Percentiles rank a stretch among this genome's conserved stretches.
Evolutionary conservation across 2,888 invertebrate species (phyloP).

Genomic region (Leptinotarsa rubiginosa): DNA sequence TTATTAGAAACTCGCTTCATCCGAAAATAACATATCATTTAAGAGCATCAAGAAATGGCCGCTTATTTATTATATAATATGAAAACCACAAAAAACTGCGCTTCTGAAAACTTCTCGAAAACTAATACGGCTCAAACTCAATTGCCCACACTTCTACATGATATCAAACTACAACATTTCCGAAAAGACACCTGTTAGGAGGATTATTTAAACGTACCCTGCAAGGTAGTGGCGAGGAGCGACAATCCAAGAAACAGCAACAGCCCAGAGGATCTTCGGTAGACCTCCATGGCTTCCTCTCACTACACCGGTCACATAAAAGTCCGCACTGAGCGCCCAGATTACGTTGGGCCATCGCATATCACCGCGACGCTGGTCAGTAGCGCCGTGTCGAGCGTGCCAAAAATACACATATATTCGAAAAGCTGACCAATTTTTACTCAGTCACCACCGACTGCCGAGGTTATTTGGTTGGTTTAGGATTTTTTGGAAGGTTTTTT

Average conservation of each 20-base stretch:
- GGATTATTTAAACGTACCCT: conserved; percentile 66
- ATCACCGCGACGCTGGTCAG: conserved; percentile 61
- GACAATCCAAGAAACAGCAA: conserved; percentile 69
- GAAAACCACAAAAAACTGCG: conserved; percentile 33
- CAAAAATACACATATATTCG: conserved; percentile 44
- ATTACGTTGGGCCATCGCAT: conserved; percentile 61
- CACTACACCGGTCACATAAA: conserved; percentile 66
- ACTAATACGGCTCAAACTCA: conserved; percentile 28
- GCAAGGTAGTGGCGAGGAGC: conserved; percentile 70
- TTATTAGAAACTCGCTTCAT: conserved; percentile 59
- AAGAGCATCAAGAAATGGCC: conserved; percentile 54
- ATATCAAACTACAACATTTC: conserved; percentile 19
- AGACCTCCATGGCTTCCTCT: conserved; percentile 70
- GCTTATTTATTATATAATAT: conserved; percentile 57
- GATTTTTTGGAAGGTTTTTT: no score
- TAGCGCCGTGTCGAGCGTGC: conserved; percentile 53
- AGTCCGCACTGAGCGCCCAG: conserved; percentile 65
- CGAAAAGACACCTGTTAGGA: conserved; percentile 24
- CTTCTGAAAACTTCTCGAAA: conserved; percentile 21
- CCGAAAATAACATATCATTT: conserved; percentile 62
- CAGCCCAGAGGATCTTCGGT: conserved; percentile 70
- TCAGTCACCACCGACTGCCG: conserved; percentile 19
- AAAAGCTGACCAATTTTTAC: conserved; percentile 30
- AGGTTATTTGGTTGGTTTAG: no score
- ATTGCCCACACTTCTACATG: conserved; percentile 32